Percentiles rank a stretch among this genome's conserved stretches.
Evolutionary conservation across 2,113 vertebrate species (phyloP).

Genomic region (Lepidothrix coronata): DNA sequence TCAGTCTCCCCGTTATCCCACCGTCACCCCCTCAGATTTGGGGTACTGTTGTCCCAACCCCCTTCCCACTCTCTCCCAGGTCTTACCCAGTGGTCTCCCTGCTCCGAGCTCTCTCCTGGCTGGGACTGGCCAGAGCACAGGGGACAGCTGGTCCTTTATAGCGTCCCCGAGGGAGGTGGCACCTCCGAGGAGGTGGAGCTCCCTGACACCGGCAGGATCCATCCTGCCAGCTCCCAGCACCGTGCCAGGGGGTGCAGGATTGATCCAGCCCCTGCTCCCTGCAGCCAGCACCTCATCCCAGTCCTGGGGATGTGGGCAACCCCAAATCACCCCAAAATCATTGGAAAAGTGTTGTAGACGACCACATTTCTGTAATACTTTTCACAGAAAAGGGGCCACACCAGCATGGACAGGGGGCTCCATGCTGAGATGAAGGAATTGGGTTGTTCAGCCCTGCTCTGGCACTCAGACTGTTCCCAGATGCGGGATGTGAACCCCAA

Average conservation of each 20-base stretch:
- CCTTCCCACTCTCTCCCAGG: background rate
- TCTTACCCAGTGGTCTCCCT: background rate
- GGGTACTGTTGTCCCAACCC: fast-evolving
- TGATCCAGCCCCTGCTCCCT: background rate
- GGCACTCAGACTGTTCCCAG: fast-evolving
- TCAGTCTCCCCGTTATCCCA: fast-evolving
- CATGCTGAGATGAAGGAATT: background rate
- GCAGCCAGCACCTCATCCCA: fast-evolving
- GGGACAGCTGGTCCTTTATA: constrained; percentile 11
- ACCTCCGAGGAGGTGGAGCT: constrained; percentile 10
- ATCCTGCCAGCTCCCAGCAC: background rate
- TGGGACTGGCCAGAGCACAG: background rate
- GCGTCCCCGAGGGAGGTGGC: background rate
- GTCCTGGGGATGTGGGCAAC: background rate
- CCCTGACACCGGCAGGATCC: fast-evolving
- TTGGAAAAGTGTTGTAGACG: too few relatives aligned
- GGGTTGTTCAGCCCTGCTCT: background rate
- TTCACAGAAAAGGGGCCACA: background rate
- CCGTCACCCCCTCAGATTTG: background rate
- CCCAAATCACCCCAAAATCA: background rate
- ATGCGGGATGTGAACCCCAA: background rate
- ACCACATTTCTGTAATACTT: too few relatives aligned
- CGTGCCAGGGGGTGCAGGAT: background rate
- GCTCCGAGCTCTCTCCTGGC: background rate
- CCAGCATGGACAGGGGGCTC: fast-evolving